phyloP scores from a whole-genome alignment of 2,797 vertebrate species.

The Erethizon dorsatum region DNA sequence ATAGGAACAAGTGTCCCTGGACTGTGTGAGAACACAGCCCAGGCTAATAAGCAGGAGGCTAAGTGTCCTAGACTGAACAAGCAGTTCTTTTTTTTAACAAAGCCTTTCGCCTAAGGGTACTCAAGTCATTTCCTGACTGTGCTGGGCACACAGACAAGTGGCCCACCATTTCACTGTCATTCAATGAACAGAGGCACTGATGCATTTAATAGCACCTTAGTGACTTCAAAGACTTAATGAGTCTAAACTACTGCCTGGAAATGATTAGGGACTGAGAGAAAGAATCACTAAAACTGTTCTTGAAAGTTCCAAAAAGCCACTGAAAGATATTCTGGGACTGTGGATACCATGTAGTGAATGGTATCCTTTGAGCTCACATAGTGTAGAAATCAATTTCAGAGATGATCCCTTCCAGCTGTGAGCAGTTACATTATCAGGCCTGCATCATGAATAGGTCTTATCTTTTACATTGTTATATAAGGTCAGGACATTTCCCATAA shows the following conservation, averaged over 20 bases:
- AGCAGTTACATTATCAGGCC: slow-evolving; percentile 6
- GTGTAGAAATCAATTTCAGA: slow-evolving; percentile 57
- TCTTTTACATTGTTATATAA: neutral
- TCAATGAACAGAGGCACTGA: slow-evolving; percentile 10
- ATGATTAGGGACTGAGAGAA: slow-evolving; percentile 62
- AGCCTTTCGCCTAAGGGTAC: slow-evolving; percentile 21
- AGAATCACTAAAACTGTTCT: slow-evolving; percentile 32
- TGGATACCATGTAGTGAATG: slow-evolving; percentile 3
- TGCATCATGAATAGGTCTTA: slow-evolving; percentile 45
- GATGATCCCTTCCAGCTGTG: neutral
- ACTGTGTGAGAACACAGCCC: neutral
- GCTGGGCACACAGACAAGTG: slow-evolving; percentile 10
- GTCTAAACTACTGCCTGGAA: slow-evolving; percentile 63
- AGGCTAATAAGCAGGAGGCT: slow-evolving; percentile 66
- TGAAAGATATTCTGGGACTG: slow-evolving; percentile 69
- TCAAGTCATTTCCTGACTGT: slow-evolving; percentile 60
- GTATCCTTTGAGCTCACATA: slow-evolving; percentile 17
- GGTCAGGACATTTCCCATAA: neutral
- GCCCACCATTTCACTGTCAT: neutral
- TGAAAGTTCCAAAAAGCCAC: slow-evolving; percentile 61
- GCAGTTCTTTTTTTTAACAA: slow-evolving; percentile 54
- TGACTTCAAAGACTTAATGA: slow-evolving; percentile 73
- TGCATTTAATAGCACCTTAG: slow-evolving; percentile 60
- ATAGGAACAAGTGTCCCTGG: slow-evolving; percentile 59
- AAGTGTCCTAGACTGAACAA: slow-evolving; percentile 47